Conservation (phyloP, 2,888 invertebrate genomes). For the Nineta flava region DNA sequence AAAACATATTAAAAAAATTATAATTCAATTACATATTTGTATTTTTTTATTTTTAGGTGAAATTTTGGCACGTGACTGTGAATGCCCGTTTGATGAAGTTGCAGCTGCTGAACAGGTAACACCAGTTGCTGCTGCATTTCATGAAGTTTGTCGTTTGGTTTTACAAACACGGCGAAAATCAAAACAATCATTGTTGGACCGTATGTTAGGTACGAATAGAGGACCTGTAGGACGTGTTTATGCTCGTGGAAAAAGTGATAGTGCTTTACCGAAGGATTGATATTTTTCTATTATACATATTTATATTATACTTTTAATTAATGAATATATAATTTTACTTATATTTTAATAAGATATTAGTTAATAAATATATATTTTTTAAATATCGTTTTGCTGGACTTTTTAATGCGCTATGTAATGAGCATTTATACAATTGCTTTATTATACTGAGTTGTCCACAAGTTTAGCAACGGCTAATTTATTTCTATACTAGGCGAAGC, state of each 20-base stretch:
- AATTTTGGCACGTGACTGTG: constrained; percentile 63
- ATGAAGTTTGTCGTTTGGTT: constrained; percentile 71
- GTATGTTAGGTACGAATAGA: constrained; percentile 62
- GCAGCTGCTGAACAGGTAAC: constrained; percentile 78
- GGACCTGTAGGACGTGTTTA: constrained; percentile 52
- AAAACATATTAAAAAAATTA: no score
- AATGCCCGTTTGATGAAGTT: constrained; percentile 76
- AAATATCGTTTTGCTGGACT: no score
- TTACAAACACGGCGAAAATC: constrained; percentile 61
- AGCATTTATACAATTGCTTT: no score
- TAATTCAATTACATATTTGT: no score
- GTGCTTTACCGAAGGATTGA: constrained; percentile 71
- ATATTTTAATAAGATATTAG: no score
- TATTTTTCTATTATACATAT: neutral
- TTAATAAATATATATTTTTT: no score
- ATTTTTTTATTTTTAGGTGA: neutral
- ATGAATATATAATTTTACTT: neutral
- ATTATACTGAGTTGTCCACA: no score
- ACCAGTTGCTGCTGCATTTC: constrained; percentile 72
- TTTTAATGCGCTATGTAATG: no score
- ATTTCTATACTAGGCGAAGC: no score
- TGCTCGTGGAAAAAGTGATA: constrained; percentile 76
- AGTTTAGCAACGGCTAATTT: no score
- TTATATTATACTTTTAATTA: neutral
- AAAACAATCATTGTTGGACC: constrained; percentile 67